Evolutionary conservation across 2,113 vertebrate genomes (phyloP).

Genomic region (Ictalurus furcatus): DNA sequence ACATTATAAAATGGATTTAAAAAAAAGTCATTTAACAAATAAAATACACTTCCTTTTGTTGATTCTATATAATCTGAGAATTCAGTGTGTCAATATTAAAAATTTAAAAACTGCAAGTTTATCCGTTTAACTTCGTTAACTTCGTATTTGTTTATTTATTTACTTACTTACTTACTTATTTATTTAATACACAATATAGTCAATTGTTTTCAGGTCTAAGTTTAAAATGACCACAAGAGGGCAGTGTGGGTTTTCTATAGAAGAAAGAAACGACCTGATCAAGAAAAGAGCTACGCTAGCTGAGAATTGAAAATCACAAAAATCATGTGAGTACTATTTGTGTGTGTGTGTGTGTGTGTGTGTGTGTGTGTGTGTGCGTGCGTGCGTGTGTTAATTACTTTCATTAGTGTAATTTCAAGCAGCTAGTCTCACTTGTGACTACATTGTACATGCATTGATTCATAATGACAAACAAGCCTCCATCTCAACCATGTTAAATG

Average conservation of each 20-base stretch:
- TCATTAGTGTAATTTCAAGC: neutral
- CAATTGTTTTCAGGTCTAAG: neutral
- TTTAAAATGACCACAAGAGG: conserved; percentile 28
- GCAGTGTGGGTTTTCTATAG: conserved; percentile 28
- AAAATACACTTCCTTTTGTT: too few species aligned
- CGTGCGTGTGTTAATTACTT: neutral
- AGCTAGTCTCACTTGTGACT: neutral
- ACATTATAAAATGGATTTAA: too few species aligned
- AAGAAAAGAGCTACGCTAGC: neutral
- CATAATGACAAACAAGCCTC: conserved; percentile 31
- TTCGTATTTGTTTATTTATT: neutral
- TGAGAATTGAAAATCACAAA: neutral
- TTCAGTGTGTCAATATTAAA: too few species aligned
- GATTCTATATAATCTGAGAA: too few species aligned
- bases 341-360: neutral
- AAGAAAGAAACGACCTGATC: neutral
- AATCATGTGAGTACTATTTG: neutral
- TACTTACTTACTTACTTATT: neutral
- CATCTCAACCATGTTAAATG: conserved; percentile 30
- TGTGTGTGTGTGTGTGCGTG: neutral
- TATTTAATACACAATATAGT: neutral
- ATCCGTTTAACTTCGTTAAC: too few species aligned
- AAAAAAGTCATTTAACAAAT: too few species aligned
- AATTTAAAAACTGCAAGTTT: too few species aligned
- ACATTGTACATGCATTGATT: neutral